phyloP scores from a whole-genome alignment of 2,113 vertebrate species.

The Protobothrops flavoviridis region DNA sequence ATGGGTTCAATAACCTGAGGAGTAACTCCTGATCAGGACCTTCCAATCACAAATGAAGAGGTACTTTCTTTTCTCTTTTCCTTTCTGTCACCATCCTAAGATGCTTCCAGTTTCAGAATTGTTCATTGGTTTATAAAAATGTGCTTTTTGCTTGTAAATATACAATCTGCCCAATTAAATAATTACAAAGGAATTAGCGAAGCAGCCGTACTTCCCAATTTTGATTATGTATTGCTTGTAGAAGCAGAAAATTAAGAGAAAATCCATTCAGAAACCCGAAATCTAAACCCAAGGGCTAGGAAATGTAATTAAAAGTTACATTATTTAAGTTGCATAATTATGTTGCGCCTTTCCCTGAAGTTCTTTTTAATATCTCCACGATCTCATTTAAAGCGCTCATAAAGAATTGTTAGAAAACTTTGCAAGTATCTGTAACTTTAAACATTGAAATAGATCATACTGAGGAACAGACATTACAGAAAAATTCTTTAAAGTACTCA shows the following conservation, averaged over 20 bases:
- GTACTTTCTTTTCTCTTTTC: background rate
- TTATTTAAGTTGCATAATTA: background rate
- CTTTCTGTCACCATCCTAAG: too few species aligned
- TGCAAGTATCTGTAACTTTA: background rate
- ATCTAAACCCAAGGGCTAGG: background rate
- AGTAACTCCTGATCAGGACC: background rate
- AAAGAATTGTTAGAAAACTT: background rate
- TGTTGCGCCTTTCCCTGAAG: constrained; percentile 1
- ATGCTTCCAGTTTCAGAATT: background rate
- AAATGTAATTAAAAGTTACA: background rate
- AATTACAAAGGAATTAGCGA: background rate
- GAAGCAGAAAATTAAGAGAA: background rate
- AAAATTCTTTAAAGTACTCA: background rate
- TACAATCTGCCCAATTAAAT: background rate
- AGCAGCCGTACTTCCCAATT: background rate
- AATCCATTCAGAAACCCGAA: background rate
- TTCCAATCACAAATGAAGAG: background rate
- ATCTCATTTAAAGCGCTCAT: background rate
- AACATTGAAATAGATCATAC: background rate
- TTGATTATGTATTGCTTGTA: background rate
- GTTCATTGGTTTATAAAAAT: background rate
- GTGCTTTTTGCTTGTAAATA: too few species aligned
- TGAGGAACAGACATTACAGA: background rate
- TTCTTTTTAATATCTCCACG: background rate
- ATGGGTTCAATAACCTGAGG: background rate